Conservation (phyloP, 1,140 invertebrate genomes). For the Sitobion miscanthi region DNA sequence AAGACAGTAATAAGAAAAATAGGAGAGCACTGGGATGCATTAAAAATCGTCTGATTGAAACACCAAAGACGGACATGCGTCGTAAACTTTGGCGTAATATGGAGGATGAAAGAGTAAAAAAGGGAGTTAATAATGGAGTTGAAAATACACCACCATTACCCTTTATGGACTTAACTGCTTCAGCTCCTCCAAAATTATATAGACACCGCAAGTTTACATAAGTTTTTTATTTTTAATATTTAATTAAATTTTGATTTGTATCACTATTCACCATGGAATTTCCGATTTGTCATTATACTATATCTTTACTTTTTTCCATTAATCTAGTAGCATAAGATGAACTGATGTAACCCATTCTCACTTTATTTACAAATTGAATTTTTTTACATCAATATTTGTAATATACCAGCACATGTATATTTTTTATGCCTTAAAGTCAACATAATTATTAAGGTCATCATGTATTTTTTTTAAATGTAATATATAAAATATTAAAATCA, state of each 20-base stretch:
- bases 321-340: neutral
- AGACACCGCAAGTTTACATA: constrained; percentile 5
- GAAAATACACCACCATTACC: constrained; percentile 52
- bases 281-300: neutral
- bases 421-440: neutral
- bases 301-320: neutral
- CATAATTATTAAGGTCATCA: neutral
- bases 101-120: constrained; percentile 45
- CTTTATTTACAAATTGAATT: neutral
- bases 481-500: no score
- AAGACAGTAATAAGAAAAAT: neutral
- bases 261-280: neutral
- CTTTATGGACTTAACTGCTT: constrained; percentile 29
- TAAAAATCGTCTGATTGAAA: constrained; percentile 43
- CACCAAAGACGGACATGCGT: constrained; percentile 29
- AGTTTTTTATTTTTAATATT: neutral
- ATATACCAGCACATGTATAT: neutral
- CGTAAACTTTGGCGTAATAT: constrained; percentile 54
- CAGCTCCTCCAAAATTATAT: constrained; percentile 50
- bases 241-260: neutral
- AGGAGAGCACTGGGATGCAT: constrained; percentile 36
- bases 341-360: neutral
- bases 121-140: neutral
- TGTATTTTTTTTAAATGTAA: neutral
- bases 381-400: neutral